A percentile compares a stretch with the other conserved stretches of the same genome.
Evolutionary conservation across 2,888 invertebrate genomes (phyloP).

Genomic region (Coleophora deauratella): DNA sequence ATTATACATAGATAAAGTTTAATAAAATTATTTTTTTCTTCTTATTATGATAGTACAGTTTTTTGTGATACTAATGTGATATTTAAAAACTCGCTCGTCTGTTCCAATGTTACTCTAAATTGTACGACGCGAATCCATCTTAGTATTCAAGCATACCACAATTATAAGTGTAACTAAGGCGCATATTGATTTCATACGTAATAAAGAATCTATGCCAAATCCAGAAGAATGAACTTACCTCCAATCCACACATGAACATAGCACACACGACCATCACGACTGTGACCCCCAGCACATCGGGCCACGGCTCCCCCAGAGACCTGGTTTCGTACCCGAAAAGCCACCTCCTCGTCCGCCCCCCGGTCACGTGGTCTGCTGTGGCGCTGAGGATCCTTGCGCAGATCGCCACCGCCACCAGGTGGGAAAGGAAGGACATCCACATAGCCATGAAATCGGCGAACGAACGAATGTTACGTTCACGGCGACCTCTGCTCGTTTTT

Average conservation of each 20-base stretch:
- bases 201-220: too few species aligned
- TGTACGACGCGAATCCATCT: too few species aligned
- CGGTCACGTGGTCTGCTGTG: constrained; percentile 76
- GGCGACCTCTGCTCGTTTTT: constrained; percentile 50
- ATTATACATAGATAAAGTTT: too few species aligned
- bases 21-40: too few species aligned
- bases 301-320: constrained; percentile 76
- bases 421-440: constrained; percentile 75
- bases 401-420: constrained; percentile 75
- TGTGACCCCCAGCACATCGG: constrained; percentile 76
- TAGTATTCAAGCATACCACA: too few species aligned
- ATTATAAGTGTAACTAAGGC: too few species aligned
- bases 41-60: too few species aligned
- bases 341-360: constrained; percentile 74
- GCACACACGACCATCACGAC: constrained; percentile 75
- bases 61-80: too few species aligned
- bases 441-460: constrained; percentile 73
- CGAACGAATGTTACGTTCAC: constrained; percentile 63
- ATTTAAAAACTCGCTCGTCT: too few species aligned
- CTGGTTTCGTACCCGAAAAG: constrained; percentile 74
- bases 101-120: too few species aligned
- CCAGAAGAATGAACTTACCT: too few species aligned
- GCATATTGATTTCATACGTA: too few species aligned
- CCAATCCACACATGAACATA: constrained; percentile 78
- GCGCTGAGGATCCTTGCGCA: constrained; percentile 77